These are phyloP conservation scores for Sisyra terminalis DNA, from an alignment of 2,888 invertebrate genomes.

Conservation along the genomic window DNA sequence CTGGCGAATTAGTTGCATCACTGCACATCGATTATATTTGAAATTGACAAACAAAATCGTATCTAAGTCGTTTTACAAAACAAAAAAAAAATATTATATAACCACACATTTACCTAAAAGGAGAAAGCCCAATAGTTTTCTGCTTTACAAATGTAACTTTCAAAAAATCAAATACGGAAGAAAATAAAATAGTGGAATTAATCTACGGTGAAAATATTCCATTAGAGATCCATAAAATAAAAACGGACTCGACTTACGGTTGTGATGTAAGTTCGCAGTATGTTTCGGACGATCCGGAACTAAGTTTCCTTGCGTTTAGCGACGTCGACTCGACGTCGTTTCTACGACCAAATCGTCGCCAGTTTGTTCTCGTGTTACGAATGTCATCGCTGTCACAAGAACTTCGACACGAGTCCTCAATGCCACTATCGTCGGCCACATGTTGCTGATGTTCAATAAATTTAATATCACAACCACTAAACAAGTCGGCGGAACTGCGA, in stretches of 20 bases:
- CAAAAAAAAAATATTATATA: no score
- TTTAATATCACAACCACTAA: slow-evolving; percentile 1
- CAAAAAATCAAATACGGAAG: slow-evolving; percentile 1
- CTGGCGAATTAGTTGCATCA: no score
- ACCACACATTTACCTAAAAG: no score
- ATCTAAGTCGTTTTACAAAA: no score
- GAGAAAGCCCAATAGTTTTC: no score
- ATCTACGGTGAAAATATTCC: slow-evolving; percentile 1
- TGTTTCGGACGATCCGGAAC: slow-evolving; percentile 19
- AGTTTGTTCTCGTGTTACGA: slow-evolving; percentile 1
- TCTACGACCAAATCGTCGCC: slow-evolving; percentile 5
- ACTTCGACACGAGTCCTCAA: slow-evolving; percentile 8
- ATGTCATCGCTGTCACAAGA: slow-evolving; percentile 8
- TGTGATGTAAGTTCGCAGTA: slow-evolving; percentile 12
- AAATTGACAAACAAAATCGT: no score
- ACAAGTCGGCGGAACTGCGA: slow-evolving; percentile 1
- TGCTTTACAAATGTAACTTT: background rate
- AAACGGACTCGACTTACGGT: slow-evolving; percentile 11
- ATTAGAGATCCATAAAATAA: slow-evolving; percentile 7
- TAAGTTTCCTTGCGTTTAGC: slow-evolving; percentile 25
- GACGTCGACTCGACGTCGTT: background rate
- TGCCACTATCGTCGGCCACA: slow-evolving; percentile 6
- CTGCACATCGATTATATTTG: no score
- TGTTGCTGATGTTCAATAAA: background rate
- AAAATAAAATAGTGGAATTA: slow-evolving; percentile 2